Evolutionary conservation across 2,113 vertebrate species (phyloP), one percentile per base, ranked within the genome.

Genomic region (Ctenodactylus gundi): DNA sequence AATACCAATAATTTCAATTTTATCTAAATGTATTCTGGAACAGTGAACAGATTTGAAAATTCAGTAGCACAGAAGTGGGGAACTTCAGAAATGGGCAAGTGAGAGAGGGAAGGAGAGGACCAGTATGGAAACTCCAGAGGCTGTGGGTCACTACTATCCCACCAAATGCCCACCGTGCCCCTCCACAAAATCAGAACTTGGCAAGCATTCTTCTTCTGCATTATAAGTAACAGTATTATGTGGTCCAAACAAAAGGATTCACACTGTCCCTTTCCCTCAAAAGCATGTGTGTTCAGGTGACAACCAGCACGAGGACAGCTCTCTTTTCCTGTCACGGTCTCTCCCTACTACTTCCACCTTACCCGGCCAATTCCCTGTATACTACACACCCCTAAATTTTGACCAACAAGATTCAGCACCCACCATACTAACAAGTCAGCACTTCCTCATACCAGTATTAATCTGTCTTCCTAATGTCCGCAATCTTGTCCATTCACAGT

Each of bases 1-100:
- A 85, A 70, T 78, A 94, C 34, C 57, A 20, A 27, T 80, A 67
- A 83, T 88, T 58, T 25, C 29, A 68, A 80, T 88, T 94, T 86
- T 51, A 85, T 85, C 65, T 83, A 75, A 92, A 93, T 76, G 41
- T 80, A 64, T 29, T 81, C 44, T 57, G 41, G n/a, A 93, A 90
- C 12, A 88, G 60, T 3, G 6, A 92, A 80, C 4, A 67, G 60
- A 13, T 36, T 70, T 73, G 29, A 84, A 78, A 72, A 83, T 65
- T 92, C 55, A 76, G 78, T 51, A 82, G 14, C n/a, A 41, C 13
- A 73, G 29, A 78, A 73, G 10, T n/a, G 8, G 36, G 34, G 62
- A 68, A 78, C 1, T 46, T 55, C 14, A 64, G 15, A 49, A 27
- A 20, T 62, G 21, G 39, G 41, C 21, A 49, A 23, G 41, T 6